phyloP scores from a whole-genome alignment of 2,888 invertebrate genomes.

The Aphelenchoides bicaudatus region DNA sequence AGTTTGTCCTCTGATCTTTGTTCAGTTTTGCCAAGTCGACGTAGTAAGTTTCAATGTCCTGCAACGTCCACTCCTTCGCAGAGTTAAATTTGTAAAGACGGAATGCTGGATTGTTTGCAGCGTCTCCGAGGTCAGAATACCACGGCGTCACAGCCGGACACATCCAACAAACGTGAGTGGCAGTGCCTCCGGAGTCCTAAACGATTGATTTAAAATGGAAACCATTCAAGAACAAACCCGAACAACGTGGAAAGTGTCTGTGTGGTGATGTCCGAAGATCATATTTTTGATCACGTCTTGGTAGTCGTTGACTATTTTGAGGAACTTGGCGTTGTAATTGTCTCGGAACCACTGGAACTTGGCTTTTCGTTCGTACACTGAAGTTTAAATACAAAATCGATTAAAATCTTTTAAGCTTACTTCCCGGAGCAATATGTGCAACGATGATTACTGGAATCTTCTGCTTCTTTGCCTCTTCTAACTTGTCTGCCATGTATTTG shows the following conservation, averaged over 20 bases:
- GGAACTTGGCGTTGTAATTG: conserved; percentile 58
- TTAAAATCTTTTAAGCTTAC: conserved; percentile 23
- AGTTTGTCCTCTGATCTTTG: conserved; percentile 32
- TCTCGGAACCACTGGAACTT: conserved; percentile 61
- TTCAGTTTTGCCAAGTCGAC: conserved; percentile 49
- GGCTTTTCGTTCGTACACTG: conserved; percentile 58
- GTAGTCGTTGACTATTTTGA: conserved; percentile 58
- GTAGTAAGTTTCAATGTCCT: conserved; percentile 47
- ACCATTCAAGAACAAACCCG: conserved; percentile 30
- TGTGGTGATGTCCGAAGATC: conserved; percentile 61
- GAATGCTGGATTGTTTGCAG: conserved; percentile 56
- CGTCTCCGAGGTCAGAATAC: conserved; percentile 66
- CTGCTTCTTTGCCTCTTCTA: conserved; percentile 36
- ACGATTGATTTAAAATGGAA: conserved; percentile 16
- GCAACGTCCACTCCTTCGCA: conserved; percentile 30
- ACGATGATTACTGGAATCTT: conserved; percentile 44
- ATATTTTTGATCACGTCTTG: conserved; percentile 60
- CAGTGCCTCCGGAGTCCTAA: conserved; percentile 65
- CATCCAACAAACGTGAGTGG: conserved; percentile 78
- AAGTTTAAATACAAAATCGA: conserved; percentile 22
- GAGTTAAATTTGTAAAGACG: conserved; percentile 43
- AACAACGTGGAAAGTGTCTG: conserved; percentile 60
- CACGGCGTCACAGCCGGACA: conserved; percentile 85
- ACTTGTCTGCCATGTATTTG: conserved; percentile 42
- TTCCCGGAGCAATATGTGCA: conserved; percentile 57